These are phyloP conservation scores for Hycleus phaleratus DNA, from an alignment of 1,140 invertebrate genomes.

Conservation along the genomic window DNA sequence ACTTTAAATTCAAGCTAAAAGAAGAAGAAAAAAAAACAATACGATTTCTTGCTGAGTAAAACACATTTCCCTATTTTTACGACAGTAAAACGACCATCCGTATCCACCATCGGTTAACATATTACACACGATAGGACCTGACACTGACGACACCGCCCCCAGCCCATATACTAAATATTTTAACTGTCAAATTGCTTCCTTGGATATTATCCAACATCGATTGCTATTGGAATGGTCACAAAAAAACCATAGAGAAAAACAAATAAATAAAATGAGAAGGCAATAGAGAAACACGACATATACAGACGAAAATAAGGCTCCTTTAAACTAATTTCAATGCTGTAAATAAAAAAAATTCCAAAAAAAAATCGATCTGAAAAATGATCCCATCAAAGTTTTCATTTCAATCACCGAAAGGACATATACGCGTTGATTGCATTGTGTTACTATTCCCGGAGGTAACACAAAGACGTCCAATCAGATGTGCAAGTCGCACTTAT, in stretches of 20 bases:
- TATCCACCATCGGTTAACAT: slow-evolving; percentile 23
- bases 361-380: slow-evolving; percentile 17
- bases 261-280: no score
- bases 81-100: slow-evolving; percentile 17
- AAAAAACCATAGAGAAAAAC: no score
- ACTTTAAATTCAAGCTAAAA: not conserved
- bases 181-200: slow-evolving; percentile 13
- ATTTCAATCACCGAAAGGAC: slow-evolving; percentile 25
- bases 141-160: slow-evolving; percentile 15
- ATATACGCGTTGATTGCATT: slow-evolving; percentile 38
- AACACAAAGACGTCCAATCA: slow-evolving; percentile 40
- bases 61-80: slow-evolving; percentile 21
- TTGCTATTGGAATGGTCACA: no score
- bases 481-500: slow-evolving; percentile 35
- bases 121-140: slow-evolving; percentile 28
- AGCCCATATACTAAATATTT: slow-evolving; percentile 12
- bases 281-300: not conserved
- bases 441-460: slow-evolving; percentile 30
- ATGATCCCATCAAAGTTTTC: slow-evolving; percentile 29
- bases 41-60: slow-evolving; percentile 9
- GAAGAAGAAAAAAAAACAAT: not conserved
- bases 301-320: not conserved
- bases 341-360: not conserved
- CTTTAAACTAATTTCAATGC: slow-evolving; percentile 5
- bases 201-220: no score